These are phyloP conservation scores for Andinoacara biseriatus DNA, from an alignment of 2,113 vertebrate species.

Conservation along the genomic window DNA sequence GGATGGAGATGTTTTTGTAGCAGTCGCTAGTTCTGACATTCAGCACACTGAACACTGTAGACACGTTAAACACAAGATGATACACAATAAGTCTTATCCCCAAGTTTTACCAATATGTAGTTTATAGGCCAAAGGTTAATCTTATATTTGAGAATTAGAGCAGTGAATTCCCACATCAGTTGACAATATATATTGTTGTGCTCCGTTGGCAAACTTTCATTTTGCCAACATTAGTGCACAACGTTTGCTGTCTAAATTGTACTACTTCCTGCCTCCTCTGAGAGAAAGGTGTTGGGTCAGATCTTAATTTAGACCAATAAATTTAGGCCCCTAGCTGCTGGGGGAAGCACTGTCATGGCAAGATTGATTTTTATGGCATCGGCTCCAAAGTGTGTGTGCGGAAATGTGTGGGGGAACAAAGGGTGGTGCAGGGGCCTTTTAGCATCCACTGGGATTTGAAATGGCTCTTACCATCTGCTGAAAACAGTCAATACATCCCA, in stretches of 20 bases:
- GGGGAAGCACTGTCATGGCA: slow-evolving; percentile 72
- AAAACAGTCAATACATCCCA: slow-evolving; percentile 70
- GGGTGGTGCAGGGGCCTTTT: slow-evolving; percentile 37
- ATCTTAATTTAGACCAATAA: slow-evolving; percentile 74
- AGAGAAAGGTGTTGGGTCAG: slow-evolving; percentile 69
- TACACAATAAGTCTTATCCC: not conserved
- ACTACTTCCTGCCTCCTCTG: slow-evolving; percentile 55
- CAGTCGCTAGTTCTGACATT: not conserved
- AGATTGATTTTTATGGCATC: slow-evolving; percentile 78
- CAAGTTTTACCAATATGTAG: not conserved
- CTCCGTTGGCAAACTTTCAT: slow-evolving; percentile 43
- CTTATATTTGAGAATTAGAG: slow-evolving; percentile 19
- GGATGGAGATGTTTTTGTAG: not conserved
- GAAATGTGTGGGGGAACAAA: slow-evolving; percentile 56
- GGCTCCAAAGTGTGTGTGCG: slow-evolving; percentile 54
- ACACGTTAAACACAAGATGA: not conserved
- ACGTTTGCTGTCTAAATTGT: slow-evolving; percentile 56
- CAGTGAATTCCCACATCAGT: slow-evolving; percentile 1
- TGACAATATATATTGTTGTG: slow-evolving; percentile 1
- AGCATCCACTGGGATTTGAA: slow-evolving; percentile 59
- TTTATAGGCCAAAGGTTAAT: not conserved
- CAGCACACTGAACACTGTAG: not conserved
- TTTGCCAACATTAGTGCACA: slow-evolving; percentile 27
- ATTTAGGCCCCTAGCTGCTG: slow-evolving; percentile 64
- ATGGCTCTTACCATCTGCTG: slow-evolving; percentile 74